Conservation (phyloP, 2,113 vertebrate genomes). For the Vulpes lagopus region DNA sequence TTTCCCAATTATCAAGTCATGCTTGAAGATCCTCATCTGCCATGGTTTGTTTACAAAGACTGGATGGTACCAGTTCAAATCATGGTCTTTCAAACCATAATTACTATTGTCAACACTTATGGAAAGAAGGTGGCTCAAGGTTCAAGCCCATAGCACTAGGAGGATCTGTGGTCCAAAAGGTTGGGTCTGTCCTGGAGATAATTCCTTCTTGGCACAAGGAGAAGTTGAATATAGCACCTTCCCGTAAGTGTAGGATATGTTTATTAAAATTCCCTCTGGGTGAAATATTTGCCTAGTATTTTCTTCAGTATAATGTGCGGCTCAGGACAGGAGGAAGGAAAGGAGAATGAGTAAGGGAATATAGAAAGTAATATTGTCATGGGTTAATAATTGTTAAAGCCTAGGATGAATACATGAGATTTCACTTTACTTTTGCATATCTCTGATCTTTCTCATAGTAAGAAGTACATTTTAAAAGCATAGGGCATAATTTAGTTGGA, state of each 20-base stretch:
- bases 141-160: neutral
- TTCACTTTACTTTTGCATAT: neutral
- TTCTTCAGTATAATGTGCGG: neutral
- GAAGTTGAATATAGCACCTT: neutral
- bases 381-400: neutral
- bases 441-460: neutral
- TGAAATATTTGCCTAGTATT: neutral
- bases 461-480: neutral
- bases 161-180: neutral
- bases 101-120: neutral
- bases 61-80: neutral
- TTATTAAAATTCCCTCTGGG: neutral
- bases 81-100: neutral
- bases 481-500: neutral
- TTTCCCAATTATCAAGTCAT: slow-evolving; percentile 47
- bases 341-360: neutral
- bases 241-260: neutral
- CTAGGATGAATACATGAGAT: neutral
- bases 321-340: neutral
- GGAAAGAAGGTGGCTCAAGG: neutral
- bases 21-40: neutral
- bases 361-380: neutral
- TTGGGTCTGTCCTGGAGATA: neutral
- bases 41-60: neutral
- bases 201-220: neutral